Evolutionary conservation across 2,888 invertebrate species (phyloP), one percentile per base, ranked within the genome.

Genomic region (Timema podura): DNA sequence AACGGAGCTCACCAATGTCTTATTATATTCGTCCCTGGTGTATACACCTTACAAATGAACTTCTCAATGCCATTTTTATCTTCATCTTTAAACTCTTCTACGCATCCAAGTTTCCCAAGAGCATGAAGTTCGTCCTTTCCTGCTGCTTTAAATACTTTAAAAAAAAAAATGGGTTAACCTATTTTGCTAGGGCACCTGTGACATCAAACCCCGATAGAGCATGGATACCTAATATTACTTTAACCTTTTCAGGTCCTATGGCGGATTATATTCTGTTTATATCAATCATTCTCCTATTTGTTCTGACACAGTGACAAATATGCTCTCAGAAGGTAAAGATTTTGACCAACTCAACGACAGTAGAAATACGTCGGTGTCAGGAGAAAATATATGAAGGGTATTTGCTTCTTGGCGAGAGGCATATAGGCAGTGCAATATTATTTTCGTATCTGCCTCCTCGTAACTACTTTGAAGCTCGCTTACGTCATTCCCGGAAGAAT

Each of bases 311-410:
- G 57, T 13, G 57, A 57, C 30, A 57, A 57, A 57, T 3, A 57
- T n/a, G 30, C 13, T n/a, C 9, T 57, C 15, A 57, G 9, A n/a
- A 11, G 54, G 54, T 54, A 54, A 7, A 11, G 54, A 57, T 30
- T 57, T 57, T 57, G 57, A 57, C 13, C 8, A 57, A 0, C 57
- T 13, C 2, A 57, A n/a, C 15, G 9, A 6, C 15, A n/a, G 57
- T n/a, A 57, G 13, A 57, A 57, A 57, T 57, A 57, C 57, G 57
- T 57, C 57, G 15, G n/a, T 54, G n/a, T 54, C 54, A 54, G 54
- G 13, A 15, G 13, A 54, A 54, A 10, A 11, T 54, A 54, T 54
- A 54, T 54, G 54, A 54, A 54, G 16, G 54, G 13, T 15, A 54
- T n/a, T 54, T 15, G 54, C 54, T 13, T 6, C 54, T 54, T 13